Evolutionary conservation across 2,113 vertebrate genomes (phyloP).

Genomic region (Mus pahari): DNA sequence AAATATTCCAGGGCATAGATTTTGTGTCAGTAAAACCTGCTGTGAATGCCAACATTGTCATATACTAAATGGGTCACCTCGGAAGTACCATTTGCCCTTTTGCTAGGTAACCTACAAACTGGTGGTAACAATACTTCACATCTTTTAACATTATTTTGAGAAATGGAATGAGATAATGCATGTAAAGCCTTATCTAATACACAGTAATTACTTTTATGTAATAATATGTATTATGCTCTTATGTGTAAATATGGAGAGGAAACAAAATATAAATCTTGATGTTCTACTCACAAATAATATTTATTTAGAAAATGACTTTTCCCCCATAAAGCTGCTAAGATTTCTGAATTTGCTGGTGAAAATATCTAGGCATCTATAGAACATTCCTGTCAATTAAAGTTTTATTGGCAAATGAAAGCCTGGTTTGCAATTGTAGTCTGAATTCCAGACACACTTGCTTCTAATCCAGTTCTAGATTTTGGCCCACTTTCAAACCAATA

Average conservation of each 20-base stretch:
- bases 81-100: not conserved
- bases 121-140: not conserved
- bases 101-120: not conserved
- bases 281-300: not conserved
- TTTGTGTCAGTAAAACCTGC: not conserved
- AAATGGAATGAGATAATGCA: not conserved
- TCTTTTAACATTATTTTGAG: not conserved
- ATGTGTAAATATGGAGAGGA: not conserved
- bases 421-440: not conserved
- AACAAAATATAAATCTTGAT: conserved; percentile 35
- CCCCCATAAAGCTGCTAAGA: not conserved
- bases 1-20: not conserved
- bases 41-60: not conserved
- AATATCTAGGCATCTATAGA: not conserved
- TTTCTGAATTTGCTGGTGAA: conserved; percentile 5
- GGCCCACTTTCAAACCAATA: not conserved
- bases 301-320: conserved; percentile 56
- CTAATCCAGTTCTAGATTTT: conserved; percentile 5
- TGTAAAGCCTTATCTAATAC: not conserved
- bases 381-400: not conserved
- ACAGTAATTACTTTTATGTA: not conserved
- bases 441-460: not conserved
- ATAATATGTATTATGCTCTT: not conserved
- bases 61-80: not conserved
- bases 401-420: not conserved